Percentiles rank a stretch among this genome's conserved stretches.
Evolutionary conservation across 2,113 vertebrate genomes (phyloP).

Genomic region (Columba livia): DNA sequence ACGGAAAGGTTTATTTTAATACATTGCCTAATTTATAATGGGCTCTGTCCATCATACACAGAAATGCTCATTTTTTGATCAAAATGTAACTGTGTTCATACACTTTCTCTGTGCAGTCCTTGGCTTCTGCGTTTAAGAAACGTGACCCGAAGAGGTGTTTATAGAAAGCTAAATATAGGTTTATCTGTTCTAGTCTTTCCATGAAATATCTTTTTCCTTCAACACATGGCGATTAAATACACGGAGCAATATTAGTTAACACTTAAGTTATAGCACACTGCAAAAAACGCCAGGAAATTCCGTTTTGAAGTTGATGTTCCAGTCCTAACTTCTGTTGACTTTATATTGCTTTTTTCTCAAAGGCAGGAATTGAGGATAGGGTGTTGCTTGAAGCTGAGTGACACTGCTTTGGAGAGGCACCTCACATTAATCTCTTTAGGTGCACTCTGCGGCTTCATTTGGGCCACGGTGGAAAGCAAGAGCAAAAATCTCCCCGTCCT

Average conservation of each 20-base stretch:
- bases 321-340: not conserved
- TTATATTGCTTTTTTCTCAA: conserved; percentile 14
- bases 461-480: not conserved
- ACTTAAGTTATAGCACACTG: conserved; percentile 10
- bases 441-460: not conserved
- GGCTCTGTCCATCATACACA: not conserved
- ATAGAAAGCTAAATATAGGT: conserved; percentile 61
- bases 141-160: conserved; percentile 45
- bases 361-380: not conserved
- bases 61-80: not conserved
- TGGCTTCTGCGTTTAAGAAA: conserved; percentile 39
- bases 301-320: not conserved
- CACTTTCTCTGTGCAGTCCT: not conserved
- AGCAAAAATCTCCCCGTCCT: not conserved
- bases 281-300: conserved; percentile 34
- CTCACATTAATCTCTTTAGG: not conserved
- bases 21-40: not conserved
- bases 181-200: conserved; percentile 66
- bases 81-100: not conserved
- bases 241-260: conserved; percentile 37
- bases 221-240: conserved; percentile 52
- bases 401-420: not conserved
- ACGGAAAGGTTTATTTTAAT: not conserved
- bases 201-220: conserved; percentile 66
- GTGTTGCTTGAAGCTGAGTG: conserved; percentile 27